A percentile compares a stretch with the other conserved stretches of the same genome.
phyloP scores from a whole-genome alignment of 2,888 invertebrate genomes.

The Lycocerus yunnanus region DNA sequence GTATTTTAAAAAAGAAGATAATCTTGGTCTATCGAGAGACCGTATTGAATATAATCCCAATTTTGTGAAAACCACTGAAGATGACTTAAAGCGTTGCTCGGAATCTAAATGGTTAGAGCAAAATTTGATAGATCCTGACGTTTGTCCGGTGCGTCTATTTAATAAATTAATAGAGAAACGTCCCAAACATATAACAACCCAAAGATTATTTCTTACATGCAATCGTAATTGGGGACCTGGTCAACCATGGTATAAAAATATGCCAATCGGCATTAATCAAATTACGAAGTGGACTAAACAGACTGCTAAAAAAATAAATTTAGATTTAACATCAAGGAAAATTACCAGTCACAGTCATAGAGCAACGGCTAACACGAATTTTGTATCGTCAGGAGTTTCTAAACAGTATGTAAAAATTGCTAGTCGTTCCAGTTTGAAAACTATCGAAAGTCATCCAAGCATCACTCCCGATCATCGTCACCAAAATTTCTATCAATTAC shows the following conservation, averaged over 20 bases:
- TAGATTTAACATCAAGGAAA: not conserved
- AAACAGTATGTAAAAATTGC: not conserved
- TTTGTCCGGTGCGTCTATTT: slow-evolving; percentile 25
- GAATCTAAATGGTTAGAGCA: slow-evolving; percentile 30
- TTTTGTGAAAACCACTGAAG: slow-evolving; percentile 33
- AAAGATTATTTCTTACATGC: slow-evolving; percentile 29
- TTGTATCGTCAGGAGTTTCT: not conserved
- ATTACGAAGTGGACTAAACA: not conserved
- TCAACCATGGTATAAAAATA: not conserved
- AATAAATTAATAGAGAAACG: slow-evolving; percentile 19
- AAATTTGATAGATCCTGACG: slow-evolving; percentile 22
- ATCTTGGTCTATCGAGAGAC: slow-evolving; percentile 19
- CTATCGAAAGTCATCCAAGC: not conserved
- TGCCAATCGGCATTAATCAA: not conserved
- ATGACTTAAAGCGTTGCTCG: slow-evolving; percentile 18
- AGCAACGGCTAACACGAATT: not conserved
- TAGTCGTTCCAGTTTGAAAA: not conserved
- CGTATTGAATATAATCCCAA: slow-evolving; percentile 33
- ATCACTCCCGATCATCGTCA: not conserved
- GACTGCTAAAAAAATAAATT: not conserved
- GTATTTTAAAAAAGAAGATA: slow-evolving; percentile 8
- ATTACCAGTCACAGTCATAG: not conserved
- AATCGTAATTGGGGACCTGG: slow-evolving; percentile 23
- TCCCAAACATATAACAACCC: slow-evolving; percentile 16
- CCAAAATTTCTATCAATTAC: not conserved